Base-by-base conservation (phyloP, 2,888 invertebrate genomes). In the Pristionchus exspectatus region DNA sequence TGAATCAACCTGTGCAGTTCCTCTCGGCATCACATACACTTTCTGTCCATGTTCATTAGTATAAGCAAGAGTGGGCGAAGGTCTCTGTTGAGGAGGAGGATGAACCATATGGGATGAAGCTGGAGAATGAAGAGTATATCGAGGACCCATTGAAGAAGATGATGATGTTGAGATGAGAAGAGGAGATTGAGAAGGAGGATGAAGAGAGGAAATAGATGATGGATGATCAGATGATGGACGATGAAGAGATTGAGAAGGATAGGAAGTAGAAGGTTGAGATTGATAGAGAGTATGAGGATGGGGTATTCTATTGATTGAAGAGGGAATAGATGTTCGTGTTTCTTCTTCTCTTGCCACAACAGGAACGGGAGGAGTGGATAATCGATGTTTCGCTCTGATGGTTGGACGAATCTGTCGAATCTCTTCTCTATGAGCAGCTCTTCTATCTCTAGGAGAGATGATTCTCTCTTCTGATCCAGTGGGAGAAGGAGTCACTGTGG, bases 1-100 rank as follows among this genome's bases (percentile, higher is more conserved):
- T 24, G 21, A 77, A n/a, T n/a, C 7, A 12, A 81, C 81, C 81
- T 81, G 81, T 10, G 38, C 7, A 50, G 81, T 50, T 81, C 50
- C 81, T 27, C 81, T 81, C 54, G 81, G 50, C 81, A 81, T 81
- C 54, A 81, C 27, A 81, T 81, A 81, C 50, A 81, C 50, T 50
- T 81, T 81, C 81, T 81, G 81, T 27, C 81, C 81, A 27, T 81
- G 81, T 18, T 81, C 81, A 81, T 81, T 81, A 50, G 81, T 81
- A 54, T 81, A 81, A 18, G 81, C 27, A 12, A 81, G 44, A 44
- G 81, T 81, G 81, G 81, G 81, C 50, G 81, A 81, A 16, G 50
- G 81, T 50, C 81, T 44, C 50, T 50, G 81, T 24, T 33, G 74
- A 10, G 74, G 38, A 38, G 74, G 24, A 38, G n/a, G 74, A 81